Conservation (phyloP, 2,888 invertebrate genomes). For the Pristionchus japonicus region DNA sequence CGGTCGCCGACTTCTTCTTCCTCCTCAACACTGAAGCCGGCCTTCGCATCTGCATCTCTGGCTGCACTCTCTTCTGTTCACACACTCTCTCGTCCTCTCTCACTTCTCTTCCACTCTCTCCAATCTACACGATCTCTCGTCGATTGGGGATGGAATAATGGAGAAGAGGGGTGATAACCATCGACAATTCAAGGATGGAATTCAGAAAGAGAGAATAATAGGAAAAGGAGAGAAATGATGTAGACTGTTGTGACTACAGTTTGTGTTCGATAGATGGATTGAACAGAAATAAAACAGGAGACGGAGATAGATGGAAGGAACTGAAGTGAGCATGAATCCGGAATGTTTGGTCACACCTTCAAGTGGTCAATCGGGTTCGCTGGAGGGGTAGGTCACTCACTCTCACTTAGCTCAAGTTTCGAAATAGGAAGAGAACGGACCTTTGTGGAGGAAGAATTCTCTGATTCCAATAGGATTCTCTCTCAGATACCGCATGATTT, state of each 20-base stretch:
- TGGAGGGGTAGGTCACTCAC: neutral
- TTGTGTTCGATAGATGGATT: neutral
- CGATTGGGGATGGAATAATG: neutral
- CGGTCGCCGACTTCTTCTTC: conserved; percentile 37
- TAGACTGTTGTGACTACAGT: neutral
- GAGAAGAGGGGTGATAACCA: neutral
- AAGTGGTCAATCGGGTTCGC: neutral
- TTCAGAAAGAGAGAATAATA: conserved; percentile 20
- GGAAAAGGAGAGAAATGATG: conserved; percentile 6
- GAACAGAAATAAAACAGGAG: neutral
- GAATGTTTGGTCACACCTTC: neutral
- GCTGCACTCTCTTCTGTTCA: neutral
- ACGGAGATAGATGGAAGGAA: neutral
- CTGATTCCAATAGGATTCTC: neutral
- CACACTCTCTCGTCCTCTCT: conserved; percentile 28
- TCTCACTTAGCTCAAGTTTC: neutral
- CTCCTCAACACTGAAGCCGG: conserved; percentile 44
- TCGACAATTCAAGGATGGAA: neutral
- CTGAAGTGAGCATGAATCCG: neutral
- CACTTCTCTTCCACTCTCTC: conserved; percentile 22
- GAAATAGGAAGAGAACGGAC: conserved; percentile 11
- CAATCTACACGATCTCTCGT: neutral
- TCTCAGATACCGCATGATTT: neutral
- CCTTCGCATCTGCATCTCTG: conserved; percentile 34
- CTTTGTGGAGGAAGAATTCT: neutral